Evolutionary conservation across 2,888 invertebrate species (phyloP).

Genomic region (Apotomis capreana): DNA sequence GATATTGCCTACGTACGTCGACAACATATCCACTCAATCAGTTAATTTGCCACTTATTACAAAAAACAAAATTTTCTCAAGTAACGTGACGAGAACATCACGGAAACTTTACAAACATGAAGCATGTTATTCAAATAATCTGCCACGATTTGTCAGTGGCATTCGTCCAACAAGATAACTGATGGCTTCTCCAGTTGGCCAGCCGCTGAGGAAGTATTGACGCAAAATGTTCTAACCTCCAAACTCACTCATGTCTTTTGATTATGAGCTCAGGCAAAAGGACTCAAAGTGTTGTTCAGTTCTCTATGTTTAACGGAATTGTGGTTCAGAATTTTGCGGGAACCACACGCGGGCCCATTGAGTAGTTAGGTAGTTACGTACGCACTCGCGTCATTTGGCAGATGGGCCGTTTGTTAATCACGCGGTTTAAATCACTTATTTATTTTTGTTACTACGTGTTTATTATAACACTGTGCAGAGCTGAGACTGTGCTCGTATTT

Average conservation of each 20-base stretch:
- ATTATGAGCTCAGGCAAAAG: neutral
- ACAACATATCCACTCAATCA: too few relatives aligned
- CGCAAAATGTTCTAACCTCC: neutral
- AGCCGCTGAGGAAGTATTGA: constrained; percentile 16
- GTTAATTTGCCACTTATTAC: neutral
- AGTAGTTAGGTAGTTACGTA: constrained; percentile 9
- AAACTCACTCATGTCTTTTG: neutral
- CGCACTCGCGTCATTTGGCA: constrained; percentile 35
- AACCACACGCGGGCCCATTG: constrained; percentile 17
- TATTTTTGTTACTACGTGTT: constrained; percentile 41
- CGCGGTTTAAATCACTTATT: constrained; percentile 20
- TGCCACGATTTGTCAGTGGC: constrained; percentile 34
- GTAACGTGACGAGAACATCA: neutral
- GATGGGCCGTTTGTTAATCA: constrained; percentile 33
- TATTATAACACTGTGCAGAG: constrained; percentile 35
- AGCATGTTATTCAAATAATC: constrained; percentile 15
- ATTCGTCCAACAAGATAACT: constrained; percentile 28
- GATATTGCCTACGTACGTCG: too few relatives aligned
- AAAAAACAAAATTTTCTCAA: neutral
- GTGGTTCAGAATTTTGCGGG: neutral
- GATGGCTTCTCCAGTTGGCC: constrained; percentile 37
- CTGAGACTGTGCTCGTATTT: constrained; percentile 15
- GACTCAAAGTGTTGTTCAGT: neutral
- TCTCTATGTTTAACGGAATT: neutral
- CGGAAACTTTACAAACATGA: constrained; percentile 20